These are phyloP conservation scores for Notocelia uddmanniana DNA, from an alignment of 2,888 invertebrate species.

Conservation along the genomic window DNA sequence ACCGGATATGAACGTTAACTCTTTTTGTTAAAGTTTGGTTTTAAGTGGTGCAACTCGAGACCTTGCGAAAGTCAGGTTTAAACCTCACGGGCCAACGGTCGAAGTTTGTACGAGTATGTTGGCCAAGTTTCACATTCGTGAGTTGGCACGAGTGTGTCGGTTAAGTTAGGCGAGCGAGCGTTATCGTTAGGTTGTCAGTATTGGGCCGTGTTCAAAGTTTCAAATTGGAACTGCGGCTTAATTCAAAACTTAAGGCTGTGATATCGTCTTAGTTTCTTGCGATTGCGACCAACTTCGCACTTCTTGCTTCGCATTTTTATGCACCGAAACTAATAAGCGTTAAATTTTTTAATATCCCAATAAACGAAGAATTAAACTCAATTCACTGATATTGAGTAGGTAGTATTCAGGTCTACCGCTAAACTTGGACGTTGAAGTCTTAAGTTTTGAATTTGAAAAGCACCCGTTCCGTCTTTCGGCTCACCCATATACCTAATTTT, in stretches of 20 bases:
- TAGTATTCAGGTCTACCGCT: too few species aligned
- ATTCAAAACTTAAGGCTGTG: conserved; percentile 37
- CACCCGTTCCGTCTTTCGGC: background rate
- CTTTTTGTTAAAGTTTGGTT: background rate
- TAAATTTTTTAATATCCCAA: too few species aligned
- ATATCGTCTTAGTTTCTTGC: background rate
- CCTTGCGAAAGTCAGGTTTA: conserved; percentile 2
- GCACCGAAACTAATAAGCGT: too few species aligned
- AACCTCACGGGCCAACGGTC: conserved; percentile 24
- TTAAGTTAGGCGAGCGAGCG: conserved; percentile 42
- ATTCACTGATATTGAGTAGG: too few species aligned
- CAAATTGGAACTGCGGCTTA: conserved; percentile 38
- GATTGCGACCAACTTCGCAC: background rate
- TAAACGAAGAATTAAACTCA: too few species aligned
- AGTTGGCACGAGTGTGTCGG: conserved; percentile 41
- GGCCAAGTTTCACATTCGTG: conserved; percentile 29
- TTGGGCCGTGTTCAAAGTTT: conserved; percentile 33
- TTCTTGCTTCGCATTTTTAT: too few species aligned
- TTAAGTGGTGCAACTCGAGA: background rate
- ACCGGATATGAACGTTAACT: background rate
- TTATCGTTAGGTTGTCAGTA: conserved; percentile 45
- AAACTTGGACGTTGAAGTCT: background rate
- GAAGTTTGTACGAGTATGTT: conserved; percentile 32
- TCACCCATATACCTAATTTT: conserved; percentile 38
- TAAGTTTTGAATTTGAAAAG: conserved; percentile 17